Conservation (phyloP, 1,140 invertebrate species). For the Papilio glaucus region DNA sequence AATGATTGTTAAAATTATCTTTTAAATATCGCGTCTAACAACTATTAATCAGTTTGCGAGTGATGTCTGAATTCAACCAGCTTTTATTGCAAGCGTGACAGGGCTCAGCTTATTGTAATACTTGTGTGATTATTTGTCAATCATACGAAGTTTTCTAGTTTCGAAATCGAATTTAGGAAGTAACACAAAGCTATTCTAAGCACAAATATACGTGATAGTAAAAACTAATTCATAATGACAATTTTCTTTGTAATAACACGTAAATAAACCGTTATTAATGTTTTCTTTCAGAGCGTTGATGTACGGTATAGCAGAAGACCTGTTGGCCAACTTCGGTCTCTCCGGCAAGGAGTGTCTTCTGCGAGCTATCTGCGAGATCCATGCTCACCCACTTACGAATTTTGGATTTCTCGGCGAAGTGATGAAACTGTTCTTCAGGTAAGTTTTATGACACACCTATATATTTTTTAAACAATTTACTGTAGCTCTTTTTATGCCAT, state of each 20-base stretch:
- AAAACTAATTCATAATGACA: no score
- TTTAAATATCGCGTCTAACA: neutral
- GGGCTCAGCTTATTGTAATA: no score
- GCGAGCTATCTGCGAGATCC: constrained; percentile 93
- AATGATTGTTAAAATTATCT: neutral
- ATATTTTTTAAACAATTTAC: constrained; percentile 36
- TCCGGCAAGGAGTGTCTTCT: constrained; percentile 92
- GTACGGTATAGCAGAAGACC: constrained; percentile 90
- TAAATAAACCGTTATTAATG: no score
- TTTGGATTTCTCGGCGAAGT: constrained; percentile 92
- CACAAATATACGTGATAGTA: no score
- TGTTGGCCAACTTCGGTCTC: constrained; percentile 89
- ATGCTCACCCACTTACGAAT: constrained; percentile 89
- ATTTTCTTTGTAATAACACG: no score
- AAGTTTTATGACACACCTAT: constrained; percentile 75
- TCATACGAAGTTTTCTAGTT: no score
- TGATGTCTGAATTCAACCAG: no score
- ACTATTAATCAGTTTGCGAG: no score
- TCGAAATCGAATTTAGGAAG: no score
- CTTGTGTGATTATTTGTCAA: no score
- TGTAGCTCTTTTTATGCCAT: constrained; percentile 3
- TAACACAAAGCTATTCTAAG: no score
- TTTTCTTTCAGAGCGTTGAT: constrained; percentile 85
- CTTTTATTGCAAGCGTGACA: no score
- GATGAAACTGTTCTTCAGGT: constrained; percentile 92